Evolutionary conservation across 2,113 vertebrate genomes (phyloP).

Genomic region (Dasyornis broadbenti): DNA sequence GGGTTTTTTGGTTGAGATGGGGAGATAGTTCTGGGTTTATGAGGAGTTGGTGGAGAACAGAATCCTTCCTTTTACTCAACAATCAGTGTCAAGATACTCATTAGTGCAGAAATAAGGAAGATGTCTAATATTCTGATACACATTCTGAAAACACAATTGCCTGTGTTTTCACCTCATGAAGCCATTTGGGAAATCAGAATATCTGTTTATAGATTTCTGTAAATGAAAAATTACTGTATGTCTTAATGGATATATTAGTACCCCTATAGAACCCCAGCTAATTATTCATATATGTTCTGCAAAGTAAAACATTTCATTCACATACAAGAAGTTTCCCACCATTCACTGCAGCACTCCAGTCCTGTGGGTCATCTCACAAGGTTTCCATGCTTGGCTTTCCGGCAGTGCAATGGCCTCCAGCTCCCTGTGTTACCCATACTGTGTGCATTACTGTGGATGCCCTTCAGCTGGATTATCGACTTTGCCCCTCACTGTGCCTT

Average conservation of each 20-base stretch:
- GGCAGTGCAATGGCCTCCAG: no score
- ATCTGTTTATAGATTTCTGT: neutral
- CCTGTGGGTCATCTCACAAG: neutral
- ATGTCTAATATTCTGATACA: neutral
- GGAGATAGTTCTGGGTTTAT: neutral
- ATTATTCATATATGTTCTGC: neutral
- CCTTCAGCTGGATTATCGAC: neutral
- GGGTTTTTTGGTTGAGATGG: fast-evolving
- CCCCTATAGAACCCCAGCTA: fast-evolving
- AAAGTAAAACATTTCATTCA: neutral
- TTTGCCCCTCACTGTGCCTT: neutral
- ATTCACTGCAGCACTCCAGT: neutral
- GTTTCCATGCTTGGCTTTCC: neutral
- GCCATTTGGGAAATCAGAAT: neutral
- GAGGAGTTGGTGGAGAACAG: neutral
- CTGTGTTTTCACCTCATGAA: neutral
- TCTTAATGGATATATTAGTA: neutral
- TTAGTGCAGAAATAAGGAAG: neutral
- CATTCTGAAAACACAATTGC: neutral
- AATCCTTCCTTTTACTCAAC: neutral
- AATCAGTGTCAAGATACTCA: neutral
- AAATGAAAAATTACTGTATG: neutral
- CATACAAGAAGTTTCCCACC: neutral
- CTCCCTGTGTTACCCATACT: neutral
- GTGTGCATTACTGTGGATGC: neutral